These are phyloP conservation scores for Anguilla rostrata DNA, from an alignment of 2,113 vertebrate species.

Conservation along the genomic window DNA sequence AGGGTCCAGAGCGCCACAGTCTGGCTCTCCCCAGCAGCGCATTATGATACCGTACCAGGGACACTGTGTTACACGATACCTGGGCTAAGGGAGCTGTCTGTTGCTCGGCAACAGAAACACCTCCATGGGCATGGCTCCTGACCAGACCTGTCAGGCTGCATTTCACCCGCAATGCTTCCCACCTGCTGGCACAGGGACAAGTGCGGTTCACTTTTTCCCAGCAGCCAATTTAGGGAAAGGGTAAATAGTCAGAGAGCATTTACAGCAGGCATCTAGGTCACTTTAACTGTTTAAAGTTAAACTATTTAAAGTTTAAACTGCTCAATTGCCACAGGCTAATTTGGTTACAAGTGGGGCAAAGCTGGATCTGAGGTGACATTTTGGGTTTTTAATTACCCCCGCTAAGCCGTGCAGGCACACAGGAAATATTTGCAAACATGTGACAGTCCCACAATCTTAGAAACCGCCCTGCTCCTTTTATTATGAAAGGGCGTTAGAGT, in stretches of 20 bases:
- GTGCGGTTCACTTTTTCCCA: background rate
- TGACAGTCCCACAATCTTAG: background rate
- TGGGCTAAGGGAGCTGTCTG: conserved; percentile 39
- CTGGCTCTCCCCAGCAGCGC: conserved; percentile 29
- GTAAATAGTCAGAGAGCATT: background rate
- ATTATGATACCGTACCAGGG: conserved; percentile 36
- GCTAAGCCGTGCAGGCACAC: background rate
- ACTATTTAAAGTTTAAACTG: background rate
- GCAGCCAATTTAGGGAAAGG: background rate
- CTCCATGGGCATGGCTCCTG: conserved; percentile 41
- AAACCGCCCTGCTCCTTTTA: background rate
- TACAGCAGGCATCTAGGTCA: background rate
- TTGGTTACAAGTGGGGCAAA: background rate
- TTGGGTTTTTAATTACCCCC: background rate
- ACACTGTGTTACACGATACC: conserved; percentile 41
- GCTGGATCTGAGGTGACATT: background rate
- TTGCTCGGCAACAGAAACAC: conserved; percentile 24
- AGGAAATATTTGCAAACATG: background rate
- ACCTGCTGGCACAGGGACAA: background rate
- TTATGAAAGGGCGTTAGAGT: conserved; percentile 12
- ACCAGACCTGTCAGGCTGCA: conserved; percentile 70
- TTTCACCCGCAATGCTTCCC: conserved; percentile 54
- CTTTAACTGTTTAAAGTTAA: background rate
- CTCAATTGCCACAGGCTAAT: background rate
- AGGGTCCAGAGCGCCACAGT: conserved; percentile 27